Evolutionary conservation across 2,797 vertebrate species (phyloP).

Genomic region (Peromyscus attwateri): DNA sequence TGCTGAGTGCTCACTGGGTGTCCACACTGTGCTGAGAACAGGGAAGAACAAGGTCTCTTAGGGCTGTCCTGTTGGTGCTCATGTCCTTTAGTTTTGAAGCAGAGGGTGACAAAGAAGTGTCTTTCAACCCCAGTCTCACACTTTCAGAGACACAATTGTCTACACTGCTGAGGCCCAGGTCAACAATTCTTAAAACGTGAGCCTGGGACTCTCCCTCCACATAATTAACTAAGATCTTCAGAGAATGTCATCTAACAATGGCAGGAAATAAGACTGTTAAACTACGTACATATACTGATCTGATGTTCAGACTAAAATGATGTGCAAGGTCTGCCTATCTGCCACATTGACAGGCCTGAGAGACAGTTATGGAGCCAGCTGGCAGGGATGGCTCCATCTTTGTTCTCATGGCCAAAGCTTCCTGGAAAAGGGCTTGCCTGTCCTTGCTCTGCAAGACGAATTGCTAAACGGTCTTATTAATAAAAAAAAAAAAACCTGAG

Average conservation of each 20-base stretch:
- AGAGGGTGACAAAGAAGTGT: neutral
- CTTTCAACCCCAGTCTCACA: neutral
- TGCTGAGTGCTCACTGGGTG: neutral
- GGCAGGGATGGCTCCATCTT: neutral
- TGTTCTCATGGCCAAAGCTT: neutral
- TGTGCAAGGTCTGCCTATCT: neutral
- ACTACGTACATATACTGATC: neutral
- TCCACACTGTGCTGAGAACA: slow-evolving; percentile 11
- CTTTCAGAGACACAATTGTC: neutral
- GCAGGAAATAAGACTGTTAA: slow-evolving; percentile 23
- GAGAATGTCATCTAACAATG: neutral
- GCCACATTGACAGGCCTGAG: neutral
- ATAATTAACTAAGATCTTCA: neutral
- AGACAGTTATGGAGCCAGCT: neutral
- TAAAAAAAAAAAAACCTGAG: too few relatives aligned
- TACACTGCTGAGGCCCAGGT: neutral
- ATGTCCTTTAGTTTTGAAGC: neutral
- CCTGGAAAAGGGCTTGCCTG: neutral
- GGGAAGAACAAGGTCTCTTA: neutral
- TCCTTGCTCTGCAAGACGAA: neutral
- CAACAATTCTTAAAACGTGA: slow-evolving; percentile 24
- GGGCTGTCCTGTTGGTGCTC: neutral
- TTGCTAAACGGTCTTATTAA: too few relatives aligned
- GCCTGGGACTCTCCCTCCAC: neutral
- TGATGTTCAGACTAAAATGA: slow-evolving; percentile 19